Percentiles rank a stretch among this genome's conserved stretches.
Conservation (phyloP, 1,140 invertebrate genomes). For the Agrypnia vestita region DNA sequence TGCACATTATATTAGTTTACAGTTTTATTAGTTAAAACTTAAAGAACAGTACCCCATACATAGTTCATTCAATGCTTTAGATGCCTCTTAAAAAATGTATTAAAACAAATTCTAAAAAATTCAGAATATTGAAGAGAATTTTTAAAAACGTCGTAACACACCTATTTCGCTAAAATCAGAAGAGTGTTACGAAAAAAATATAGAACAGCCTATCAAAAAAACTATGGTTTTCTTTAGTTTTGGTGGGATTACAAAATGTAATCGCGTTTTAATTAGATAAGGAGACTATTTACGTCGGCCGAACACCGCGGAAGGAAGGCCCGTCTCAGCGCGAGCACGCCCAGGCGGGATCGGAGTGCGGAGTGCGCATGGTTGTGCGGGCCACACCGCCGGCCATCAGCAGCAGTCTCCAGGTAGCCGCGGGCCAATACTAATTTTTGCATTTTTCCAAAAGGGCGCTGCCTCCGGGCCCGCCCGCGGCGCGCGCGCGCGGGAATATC, state of each 20-base stretch:
- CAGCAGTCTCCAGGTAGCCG: slow-evolving; percentile 45
- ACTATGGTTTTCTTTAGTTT: not conserved
- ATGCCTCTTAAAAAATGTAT: slow-evolving; percentile 4
- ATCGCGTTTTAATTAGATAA: slow-evolving; percentile 26
- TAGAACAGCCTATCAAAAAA: not conserved
- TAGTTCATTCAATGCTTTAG: not conserved
- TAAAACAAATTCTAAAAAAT: slow-evolving; percentile 1
- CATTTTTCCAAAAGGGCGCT: slow-evolving; percentile 35
- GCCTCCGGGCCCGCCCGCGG: no score
- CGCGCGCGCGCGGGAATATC: slow-evolving; percentile 27
- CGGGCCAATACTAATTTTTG: slow-evolving; percentile 54
- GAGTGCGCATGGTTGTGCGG: not conserved
- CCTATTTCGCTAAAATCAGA: slow-evolving; percentile 7
- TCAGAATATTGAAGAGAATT: not conserved
- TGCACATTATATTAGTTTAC: slow-evolving; percentile 1
- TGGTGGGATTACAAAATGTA: not conserved
- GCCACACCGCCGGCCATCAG: slow-evolving; percentile 9
- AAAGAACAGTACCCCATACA: not conserved
- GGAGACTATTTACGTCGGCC: slow-evolving; percentile 37
- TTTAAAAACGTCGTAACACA: not conserved
- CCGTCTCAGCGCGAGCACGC: slow-evolving; percentile 34
- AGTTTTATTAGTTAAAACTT: slow-evolving; percentile 17
- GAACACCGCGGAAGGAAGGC: slow-evolving; percentile 26
- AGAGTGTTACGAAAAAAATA: not conserved
- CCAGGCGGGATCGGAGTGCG: not conserved